Conservation (phyloP, 2,888 invertebrate species). For the Dicyrtoma fusca region DNA sequence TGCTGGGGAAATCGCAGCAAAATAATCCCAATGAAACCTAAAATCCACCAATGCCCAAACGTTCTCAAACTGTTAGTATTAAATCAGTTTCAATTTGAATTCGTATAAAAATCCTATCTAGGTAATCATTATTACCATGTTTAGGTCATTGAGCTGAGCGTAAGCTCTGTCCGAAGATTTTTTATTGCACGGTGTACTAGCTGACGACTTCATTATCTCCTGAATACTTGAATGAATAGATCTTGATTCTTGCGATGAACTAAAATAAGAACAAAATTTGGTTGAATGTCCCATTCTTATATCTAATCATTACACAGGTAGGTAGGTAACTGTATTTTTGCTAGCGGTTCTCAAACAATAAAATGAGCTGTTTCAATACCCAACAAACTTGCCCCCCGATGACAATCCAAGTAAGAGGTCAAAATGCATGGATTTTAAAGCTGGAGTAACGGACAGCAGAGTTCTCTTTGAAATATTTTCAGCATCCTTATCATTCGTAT, state of each 20-base stretch:
- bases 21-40: conserved; percentile 52
- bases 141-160: conserved; percentile 3
- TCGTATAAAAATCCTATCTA: not conserved
- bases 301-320: no score
- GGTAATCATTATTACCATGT: conserved; percentile 20
- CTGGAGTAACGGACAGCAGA: not conserved
- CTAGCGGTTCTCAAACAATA: not conserved
- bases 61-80: not conserved
- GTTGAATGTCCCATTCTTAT: no score
- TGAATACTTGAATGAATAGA: conserved; percentile 18
- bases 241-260: not conserved
- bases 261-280: no score
- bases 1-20: conserved; percentile 51
- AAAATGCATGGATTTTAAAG: conserved; percentile 12
- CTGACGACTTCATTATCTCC: conserved; percentile 15
- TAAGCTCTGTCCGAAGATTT: not conserved
- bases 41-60: conserved; percentile 16
- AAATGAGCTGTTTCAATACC: conserved; percentile 12
- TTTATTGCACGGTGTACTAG: not conserved
- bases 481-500: not conserved
- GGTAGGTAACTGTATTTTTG: no score
- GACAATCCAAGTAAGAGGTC: conserved; percentile 14
- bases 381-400: conserved; percentile 18
- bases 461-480: not conserved
- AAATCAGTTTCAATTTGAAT: not conserved